phyloP scores from a whole-genome alignment of 2,797 vertebrate species.

The Acanthopagrus latus region DNA sequence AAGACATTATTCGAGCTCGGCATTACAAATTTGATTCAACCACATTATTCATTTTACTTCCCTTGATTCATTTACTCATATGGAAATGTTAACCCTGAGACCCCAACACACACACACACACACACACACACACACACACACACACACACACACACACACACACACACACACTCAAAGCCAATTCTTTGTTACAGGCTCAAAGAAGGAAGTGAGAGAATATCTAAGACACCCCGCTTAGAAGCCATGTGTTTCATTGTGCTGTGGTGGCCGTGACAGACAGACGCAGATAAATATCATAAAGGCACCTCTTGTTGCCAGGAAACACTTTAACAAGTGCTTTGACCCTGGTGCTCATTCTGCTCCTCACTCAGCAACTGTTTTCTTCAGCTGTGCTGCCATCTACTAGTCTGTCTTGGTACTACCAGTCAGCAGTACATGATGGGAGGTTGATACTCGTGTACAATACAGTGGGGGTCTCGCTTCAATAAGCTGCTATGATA shows the following conservation, averaged over 20 bases:
- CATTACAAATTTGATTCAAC: neutral
- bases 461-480: neutral
- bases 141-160: too few species aligned
- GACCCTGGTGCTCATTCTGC: conserved; percentile 2
- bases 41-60: neutral
- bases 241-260: neutral
- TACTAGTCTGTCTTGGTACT: conserved; percentile 40
- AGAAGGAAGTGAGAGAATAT: conserved; percentile 10
- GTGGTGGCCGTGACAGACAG: conserved; percentile 15
- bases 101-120: too few species aligned
- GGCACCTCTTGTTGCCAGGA: conserved; percentile 60
- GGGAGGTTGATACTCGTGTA: neutral
- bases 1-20: neutral
- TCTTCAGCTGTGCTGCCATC: conserved; percentile 67
- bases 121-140: too few species aligned
- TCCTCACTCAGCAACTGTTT: conserved; percentile 1
- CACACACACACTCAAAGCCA: neutral
- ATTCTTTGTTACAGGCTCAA: neutral
- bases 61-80: neutral
- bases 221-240: neutral
- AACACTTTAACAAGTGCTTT: conserved; percentile 39
- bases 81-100: neutral
- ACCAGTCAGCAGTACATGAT: neutral
- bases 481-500: neutral
- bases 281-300: conserved; percentile 40